Base-by-base conservation (phyloP, 2,113 vertebrate genomes). In the Danionella cerebrum region DNA sequence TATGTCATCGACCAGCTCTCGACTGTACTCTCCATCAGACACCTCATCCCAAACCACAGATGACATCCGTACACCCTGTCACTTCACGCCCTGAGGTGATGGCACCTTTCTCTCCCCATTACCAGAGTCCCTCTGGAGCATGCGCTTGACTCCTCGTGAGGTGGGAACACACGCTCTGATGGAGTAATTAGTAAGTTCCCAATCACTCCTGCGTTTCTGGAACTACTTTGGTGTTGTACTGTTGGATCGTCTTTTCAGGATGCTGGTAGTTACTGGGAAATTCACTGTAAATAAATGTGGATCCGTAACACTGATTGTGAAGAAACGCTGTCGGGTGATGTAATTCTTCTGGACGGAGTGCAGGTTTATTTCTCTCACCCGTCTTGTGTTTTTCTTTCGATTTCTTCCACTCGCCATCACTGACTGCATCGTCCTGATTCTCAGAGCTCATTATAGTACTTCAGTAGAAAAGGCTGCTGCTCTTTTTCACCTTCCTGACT, bases 141-240 rank as follows among this genome's bases (percentile, higher is more conserved):
- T 69, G 65, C 59, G 45, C 41, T 71, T 67, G 52, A 71, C 35
- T 60, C 45, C 41, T 51, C 11, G 51, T n/a, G 39, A 71, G 52
- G 62, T 69, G 72, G 69, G 67, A 78, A 85, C 67, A 68, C 31
- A 63, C 36, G 41, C 16, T 41, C 31, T 77, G 81, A 85, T 75
- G 79, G 72, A 67, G 72, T 74, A 87, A 84, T 87, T 84, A 84
- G 65, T 83, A 73, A 80, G 65, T 67, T 55, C 0, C 12, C 63
- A 51, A 62, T 45, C 53, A 47, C 22, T 38, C 63, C 44, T 58
- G 27, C 36, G 69, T 59, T 50, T 58, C 35, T 38, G 59, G 51
- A 21, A 24, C 21, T 47, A 39, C 21, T 52, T 18, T 55, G 44
- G 58, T 18, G 11, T 47, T 35, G 54, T 38, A 35, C 64, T 58